Evolutionary conservation across 1,140 invertebrate species (phyloP).

Genomic region (Drosophila novamexicana): DNA sequence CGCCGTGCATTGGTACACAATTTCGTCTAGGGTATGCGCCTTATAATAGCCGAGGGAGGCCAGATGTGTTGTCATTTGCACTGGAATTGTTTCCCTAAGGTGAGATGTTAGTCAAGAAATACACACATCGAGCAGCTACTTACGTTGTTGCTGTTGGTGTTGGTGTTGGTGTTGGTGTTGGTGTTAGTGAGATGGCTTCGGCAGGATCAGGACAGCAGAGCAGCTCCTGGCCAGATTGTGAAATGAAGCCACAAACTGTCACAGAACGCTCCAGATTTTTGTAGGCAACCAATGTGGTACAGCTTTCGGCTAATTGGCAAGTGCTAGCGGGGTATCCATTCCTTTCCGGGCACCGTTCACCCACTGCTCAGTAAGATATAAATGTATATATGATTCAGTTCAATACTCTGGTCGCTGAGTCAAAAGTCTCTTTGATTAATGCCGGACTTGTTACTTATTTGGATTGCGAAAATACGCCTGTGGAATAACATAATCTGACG

Average conservation of each 20-base stretch:
- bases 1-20: slow-evolving; percentile 7
- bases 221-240: background rate
- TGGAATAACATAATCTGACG: no score
- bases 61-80: background rate
- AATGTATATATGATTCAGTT: no score
- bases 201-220: background rate
- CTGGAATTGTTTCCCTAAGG: background rate
- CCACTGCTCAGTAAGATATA: background rate
- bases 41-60: background rate
- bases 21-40: background rate
- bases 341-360: background rate
- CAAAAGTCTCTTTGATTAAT: no score
- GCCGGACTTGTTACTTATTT: no score
- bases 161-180: background rate
- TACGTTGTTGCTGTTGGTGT: background rate
- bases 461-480: no score
- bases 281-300: background rate
- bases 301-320: background rate
- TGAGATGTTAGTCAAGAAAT: background rate
- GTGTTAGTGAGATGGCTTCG: background rate
- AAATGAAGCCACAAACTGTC: background rate
- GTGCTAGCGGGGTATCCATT: background rate
- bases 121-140: background rate
- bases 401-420: no score
- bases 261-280: background rate